These are phyloP conservation scores for Harpagus bidentatus DNA, from an alignment of 2,113 vertebrate species.

Conservation along the genomic window DNA sequence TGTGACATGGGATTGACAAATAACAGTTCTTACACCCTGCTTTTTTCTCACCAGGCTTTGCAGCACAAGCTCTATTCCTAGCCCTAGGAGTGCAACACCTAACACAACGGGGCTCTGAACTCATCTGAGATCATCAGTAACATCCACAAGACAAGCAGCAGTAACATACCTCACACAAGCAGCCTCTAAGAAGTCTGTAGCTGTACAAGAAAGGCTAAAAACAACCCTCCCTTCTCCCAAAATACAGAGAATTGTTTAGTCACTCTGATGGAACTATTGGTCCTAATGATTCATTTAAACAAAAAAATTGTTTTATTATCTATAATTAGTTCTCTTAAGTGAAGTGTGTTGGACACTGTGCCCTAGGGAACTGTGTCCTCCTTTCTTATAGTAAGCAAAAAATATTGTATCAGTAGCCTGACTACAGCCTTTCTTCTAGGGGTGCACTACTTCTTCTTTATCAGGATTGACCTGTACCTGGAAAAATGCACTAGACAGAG, in stretches of 20 bases:
- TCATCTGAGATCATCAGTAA: neutral
- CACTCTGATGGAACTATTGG: neutral
- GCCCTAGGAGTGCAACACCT: neutral
- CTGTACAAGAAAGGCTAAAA: neutral
- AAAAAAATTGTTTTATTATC: neutral
- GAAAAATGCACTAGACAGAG: neutral
- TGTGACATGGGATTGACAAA: neutral
- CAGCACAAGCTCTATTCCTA: neutral
- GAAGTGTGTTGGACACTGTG: neutral
- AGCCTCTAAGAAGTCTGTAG: neutral
- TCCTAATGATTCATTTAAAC: neutral
- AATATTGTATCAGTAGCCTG: neutral
- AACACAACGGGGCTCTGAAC: neutral
- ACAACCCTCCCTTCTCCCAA: neutral
- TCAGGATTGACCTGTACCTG: too few species aligned
- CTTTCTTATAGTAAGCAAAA: neutral
- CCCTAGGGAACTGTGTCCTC: neutral
- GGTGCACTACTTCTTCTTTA: neutral
- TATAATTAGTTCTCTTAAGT: neutral
- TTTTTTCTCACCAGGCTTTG: neutral
- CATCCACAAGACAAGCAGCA: neutral
- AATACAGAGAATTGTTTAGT: neutral
- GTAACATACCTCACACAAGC: neutral
- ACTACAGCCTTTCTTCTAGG: neutral
- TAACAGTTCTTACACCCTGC: neutral